phyloP scores from a whole-genome alignment of 2,113 vertebrate genomes.

The Ictalurus punctatus region DNA sequence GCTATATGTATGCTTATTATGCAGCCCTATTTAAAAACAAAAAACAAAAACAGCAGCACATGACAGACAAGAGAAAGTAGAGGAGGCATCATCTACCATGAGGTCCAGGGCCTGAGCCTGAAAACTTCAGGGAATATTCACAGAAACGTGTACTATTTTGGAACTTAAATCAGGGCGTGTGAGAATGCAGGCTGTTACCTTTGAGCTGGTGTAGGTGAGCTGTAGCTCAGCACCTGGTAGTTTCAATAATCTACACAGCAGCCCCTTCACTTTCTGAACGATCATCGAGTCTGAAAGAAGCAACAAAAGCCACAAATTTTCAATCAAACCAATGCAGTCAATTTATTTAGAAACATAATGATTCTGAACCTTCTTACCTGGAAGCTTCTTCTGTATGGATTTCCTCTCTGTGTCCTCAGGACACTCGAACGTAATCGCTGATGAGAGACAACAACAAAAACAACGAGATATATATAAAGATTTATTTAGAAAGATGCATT shows the following conservation, averaged over 20 bases:
- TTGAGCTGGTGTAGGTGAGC: slow-evolving; percentile 82
- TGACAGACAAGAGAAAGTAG: not conserved
- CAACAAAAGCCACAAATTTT: not conserved
- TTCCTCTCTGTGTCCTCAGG: slow-evolving; percentile 75
- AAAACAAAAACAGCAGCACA: no score
- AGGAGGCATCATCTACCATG: not conserved
- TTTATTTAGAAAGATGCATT: not conserved
- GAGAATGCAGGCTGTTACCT: slow-evolving; percentile 71
- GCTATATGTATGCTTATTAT: not conserved
- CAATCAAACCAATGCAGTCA: not conserved
- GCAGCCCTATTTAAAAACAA: not conserved
- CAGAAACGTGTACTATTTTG: not conserved
- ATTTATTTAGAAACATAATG: not conserved
- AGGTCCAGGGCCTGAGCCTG: not conserved
- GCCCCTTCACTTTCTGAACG: slow-evolving; percentile 89
- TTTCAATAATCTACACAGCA: slow-evolving; percentile 84
- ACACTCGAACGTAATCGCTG: slow-evolving; percentile 83
- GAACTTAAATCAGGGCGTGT: not conserved
- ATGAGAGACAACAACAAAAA: slow-evolving; percentile 6
- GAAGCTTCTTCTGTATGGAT: slow-evolving; percentile 84
- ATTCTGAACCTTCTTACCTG: slow-evolving; percentile 73
- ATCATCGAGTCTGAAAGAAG: slow-evolving; percentile 83
- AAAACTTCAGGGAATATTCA: not conserved
- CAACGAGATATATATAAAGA: not conserved
- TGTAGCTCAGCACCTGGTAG: slow-evolving; percentile 80